Base-by-base conservation (phyloP, 1,140 invertebrate genomes). In the Brachionus sp. region DNA sequence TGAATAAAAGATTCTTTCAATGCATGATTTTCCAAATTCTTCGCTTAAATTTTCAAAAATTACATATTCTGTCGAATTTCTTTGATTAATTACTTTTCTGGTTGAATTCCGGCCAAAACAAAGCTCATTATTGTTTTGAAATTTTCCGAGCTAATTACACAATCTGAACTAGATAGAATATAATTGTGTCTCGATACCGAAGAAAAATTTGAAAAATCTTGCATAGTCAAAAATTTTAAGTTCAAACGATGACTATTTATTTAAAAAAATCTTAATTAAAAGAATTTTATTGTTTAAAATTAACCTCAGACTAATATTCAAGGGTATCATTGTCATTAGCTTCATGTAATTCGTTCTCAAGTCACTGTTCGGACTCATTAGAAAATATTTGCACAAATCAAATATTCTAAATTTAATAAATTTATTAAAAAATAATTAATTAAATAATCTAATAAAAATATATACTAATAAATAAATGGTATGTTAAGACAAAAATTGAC, bases 1-100 rank as follows among this genome's bases (percentile, higher is more conserved):
- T 82, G 89, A 90, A 77, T 90, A 88, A 87, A 92, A 93, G 77
- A 92, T 90, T 83, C 92, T 91, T 84, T 91, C 89, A 66, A 92
- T 87, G 90, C 90, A 92, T 57, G 86, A 84, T 39, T 85, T 84
- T 35, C 84, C 84, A 16, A 85, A 86, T 83, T 84, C 83, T 70
- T 86, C 85, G 57, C 87, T 87, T 29, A 29, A 29, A 29, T 29
- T 29, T 66, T 33, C 0, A 37, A 66, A 33, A 66, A 66, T 33
- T n/a, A 3, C 3, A 12, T 33, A 35, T 33, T 3, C 29, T 3
- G 1, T 3, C 29, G 3, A 2, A 3, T 29, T 29, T 29, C 29
- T 29, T n/a, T 2, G 29, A 29, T 29, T 33, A 33, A 66, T 66
- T 66, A 66, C 64, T 66, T 66, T 1, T 37, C 66, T 70, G 5